Percentiles rank a stretch among this genome's conserved stretches.
Evolutionary conservation across 2,888 invertebrate species (phyloP).

Genomic region (Agrotis ipsilon): DNA sequence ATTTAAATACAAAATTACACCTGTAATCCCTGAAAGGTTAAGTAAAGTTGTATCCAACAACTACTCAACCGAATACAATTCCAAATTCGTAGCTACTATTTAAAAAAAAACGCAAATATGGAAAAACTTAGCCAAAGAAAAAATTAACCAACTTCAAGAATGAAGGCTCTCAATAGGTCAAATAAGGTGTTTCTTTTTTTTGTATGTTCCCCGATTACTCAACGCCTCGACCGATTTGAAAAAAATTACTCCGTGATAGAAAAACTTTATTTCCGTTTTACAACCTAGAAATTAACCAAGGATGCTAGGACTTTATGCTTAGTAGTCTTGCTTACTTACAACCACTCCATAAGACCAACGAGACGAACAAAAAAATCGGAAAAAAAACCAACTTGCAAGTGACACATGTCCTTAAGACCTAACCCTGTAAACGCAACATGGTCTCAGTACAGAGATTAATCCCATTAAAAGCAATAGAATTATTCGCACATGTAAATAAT

Average conservation of each 20-base stretch:
- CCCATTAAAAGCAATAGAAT: constrained; percentile 70
- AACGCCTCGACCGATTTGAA: too few relatives aligned
- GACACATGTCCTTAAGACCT: constrained; percentile 45
- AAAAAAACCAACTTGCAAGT: constrained; percentile 13
- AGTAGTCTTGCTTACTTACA: background rate
- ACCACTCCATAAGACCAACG: background rate
- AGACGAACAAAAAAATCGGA: background rate
- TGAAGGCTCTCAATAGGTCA: too few relatives aligned
- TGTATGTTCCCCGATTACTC: too few relatives aligned
- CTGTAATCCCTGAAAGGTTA: background rate
- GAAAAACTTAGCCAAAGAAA: too few relatives aligned
- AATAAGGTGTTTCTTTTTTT: too few relatives aligned
- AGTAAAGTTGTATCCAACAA: background rate
- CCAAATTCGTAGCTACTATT: background rate
- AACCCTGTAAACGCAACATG: constrained; percentile 41
- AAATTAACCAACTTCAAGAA: too few relatives aligned
- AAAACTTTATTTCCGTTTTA: background rate
- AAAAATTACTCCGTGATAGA: too few relatives aligned
- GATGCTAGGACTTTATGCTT: background rate
- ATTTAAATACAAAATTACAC: constrained; percentile 43
- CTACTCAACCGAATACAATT: background rate
- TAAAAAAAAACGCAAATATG: too few relatives aligned
- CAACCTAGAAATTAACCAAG: background rate
- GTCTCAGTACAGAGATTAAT: constrained; percentile 68
- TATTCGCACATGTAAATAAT: constrained; percentile 80